Evolutionary conservation across 2,888 invertebrate species (phyloP).

Genomic region (Cordilura impudica): DNA sequence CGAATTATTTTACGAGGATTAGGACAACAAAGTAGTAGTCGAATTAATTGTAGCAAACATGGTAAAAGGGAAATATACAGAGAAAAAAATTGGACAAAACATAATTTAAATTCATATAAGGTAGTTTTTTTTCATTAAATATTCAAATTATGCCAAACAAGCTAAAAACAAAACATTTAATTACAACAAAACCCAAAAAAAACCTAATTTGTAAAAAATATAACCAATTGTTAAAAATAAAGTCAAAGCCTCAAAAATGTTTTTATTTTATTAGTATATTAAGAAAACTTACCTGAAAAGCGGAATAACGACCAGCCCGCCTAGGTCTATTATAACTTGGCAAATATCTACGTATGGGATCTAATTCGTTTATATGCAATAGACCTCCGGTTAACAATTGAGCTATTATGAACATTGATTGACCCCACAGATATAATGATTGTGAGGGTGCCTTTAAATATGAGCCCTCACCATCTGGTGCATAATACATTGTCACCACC

Average conservation of each 20-base stretch:
- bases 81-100: constrained; percentile 48
- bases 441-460: constrained; percentile 76
- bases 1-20: constrained; percentile 39
- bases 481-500: constrained; percentile 94
- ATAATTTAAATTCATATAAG: constrained; percentile 23
- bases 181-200: constrained; percentile 16
- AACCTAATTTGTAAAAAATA: constrained; percentile 19
- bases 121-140: background rate
- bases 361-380: constrained; percentile 95
- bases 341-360: constrained; percentile 95
- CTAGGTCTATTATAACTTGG: constrained; percentile 97
- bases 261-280: background rate
- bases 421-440: constrained; percentile 94
- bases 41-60: constrained; percentile 21
- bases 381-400: constrained; percentile 93
- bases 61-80: constrained; percentile 39
- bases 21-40: constrained; percentile 42
- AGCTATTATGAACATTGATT: constrained; percentile 95
- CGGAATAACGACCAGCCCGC: constrained; percentile 95
- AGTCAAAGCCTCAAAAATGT: background rate
- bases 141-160: constrained; percentile 31
- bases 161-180: constrained; percentile 14
- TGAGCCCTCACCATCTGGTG: constrained; percentile 77
- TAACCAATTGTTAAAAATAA: constrained; percentile 13
- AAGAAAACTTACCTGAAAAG: constrained; percentile 90